phyloP scores from a whole-genome alignment of 1,140 invertebrate genomes.

The Lysiphlebus fabarum region DNA sequence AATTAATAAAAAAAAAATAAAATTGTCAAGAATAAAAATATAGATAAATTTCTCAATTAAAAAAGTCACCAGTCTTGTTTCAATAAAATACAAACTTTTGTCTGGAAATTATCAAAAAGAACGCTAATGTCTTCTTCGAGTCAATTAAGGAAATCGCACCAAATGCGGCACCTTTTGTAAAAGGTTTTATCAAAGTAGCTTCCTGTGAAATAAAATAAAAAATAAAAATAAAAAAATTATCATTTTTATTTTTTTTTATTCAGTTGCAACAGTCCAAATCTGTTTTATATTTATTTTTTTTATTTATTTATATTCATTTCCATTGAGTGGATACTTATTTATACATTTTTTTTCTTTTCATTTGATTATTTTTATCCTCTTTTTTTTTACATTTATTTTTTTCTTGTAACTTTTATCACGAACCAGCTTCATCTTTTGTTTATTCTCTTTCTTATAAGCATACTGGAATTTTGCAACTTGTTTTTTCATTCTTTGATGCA shows the following conservation, averaged over 20 bases:
- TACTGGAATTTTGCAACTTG: background rate
- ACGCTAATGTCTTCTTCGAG: conserved; percentile 20
- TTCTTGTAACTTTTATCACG: background rate
- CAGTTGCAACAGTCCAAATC: conserved; percentile 7
- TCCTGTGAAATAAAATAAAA: background rate
- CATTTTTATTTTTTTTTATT: conserved; percentile 1
- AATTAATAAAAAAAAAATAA: no score
- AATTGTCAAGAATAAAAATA: no score
- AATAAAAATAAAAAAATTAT: conserved; percentile 9
- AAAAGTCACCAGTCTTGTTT: no score
- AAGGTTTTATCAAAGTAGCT: conserved; percentile 40
- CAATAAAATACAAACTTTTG: no score
- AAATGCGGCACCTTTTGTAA: conserved; percentile 32
- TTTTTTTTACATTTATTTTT: conserved; percentile 2
- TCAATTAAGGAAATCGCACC: conserved; percentile 18
- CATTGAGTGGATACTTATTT: background rate
- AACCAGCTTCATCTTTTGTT: conserved; percentile 1
- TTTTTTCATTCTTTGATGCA: conserved; percentile 2
- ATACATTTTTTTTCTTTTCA: conserved; percentile 18
- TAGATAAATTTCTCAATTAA: no score
- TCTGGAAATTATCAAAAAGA: no score
- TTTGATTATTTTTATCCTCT: background rate
- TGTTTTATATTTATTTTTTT: background rate
- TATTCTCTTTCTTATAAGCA: background rate
- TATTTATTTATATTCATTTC: background rate